Evolutionary conservation across 2,113 vertebrate species (phyloP), one percentile per base, ranked within the genome.

Genomic region (Limnothrissa miodon): DNA sequence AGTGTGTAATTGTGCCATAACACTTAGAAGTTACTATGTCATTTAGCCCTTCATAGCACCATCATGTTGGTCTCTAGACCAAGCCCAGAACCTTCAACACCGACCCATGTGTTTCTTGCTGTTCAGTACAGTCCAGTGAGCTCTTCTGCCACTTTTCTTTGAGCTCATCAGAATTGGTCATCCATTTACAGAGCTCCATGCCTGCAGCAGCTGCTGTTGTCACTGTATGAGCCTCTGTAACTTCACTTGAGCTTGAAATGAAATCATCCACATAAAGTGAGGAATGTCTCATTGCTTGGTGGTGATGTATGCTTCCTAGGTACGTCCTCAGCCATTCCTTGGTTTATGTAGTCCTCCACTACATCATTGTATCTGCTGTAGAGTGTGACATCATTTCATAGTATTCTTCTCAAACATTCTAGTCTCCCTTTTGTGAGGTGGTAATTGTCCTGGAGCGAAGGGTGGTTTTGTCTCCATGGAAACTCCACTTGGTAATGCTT

Each of bases 251-350:
- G 25, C 11, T 56, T 83, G 10, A 56, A 48, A 51, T 86, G 79
- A 86, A 89, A 0, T 89, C 84, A 78, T 89, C 74, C 33, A 78
- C 74, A 78, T 78, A 78, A 1, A 66, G 80, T 62, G 53, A 44
- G 80, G 48, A 56, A 59, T 25, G 53, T 59, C 53, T 59, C 5
- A 8, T 23, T 59, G 53, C 42, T 4, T 36, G 36, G 7, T 62
- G 1, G 11, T 81, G 53, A 19, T 21, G 56, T n/a, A 39, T 78
- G 44, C 36, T 39, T 19, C 33, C 79, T 33, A 79, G 56, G 46
- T 25, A 85, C 85, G 45, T 81, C 80, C 39, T 84, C 79, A 0
- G 33, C 45, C 5, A 87, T 87, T 29, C 74, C 53, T 19, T 88
- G 83, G 4, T 83, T 23, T 59, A 86, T 15, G 46, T 85, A 88